Evolutionary conservation across 2,888 invertebrate genomes (phyloP).

Genomic region (Leptarthrus brevirostris): DNA sequence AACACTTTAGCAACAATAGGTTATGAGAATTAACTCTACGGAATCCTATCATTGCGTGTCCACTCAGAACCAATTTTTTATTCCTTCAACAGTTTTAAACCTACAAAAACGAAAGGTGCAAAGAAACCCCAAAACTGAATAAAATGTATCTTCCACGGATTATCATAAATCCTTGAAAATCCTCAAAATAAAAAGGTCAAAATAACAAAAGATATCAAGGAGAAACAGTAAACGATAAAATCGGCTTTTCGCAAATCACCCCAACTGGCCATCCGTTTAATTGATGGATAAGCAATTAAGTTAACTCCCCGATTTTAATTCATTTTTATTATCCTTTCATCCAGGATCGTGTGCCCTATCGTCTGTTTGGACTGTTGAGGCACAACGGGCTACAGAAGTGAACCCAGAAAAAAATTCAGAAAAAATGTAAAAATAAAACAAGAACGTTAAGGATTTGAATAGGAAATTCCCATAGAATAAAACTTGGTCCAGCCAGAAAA

Average conservation of each 20-base stretch:
- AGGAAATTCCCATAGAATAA: conserved; percentile 10
- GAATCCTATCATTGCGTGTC: too few relatives aligned
- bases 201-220: not conserved
- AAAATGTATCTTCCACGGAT: too few relatives aligned
- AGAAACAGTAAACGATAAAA: conserved; percentile 8
- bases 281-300: conserved; percentile 54
- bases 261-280: conserved; percentile 47
- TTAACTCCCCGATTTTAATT: conserved; percentile 51
- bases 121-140: too few relatives aligned
- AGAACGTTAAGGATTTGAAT: too few relatives aligned
- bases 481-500: not conserved
- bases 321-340: conserved; percentile 47
- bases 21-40: too few relatives aligned
- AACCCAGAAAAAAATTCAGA: conserved; percentile 6
- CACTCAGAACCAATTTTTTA: too few relatives aligned
- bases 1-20: too few relatives aligned
- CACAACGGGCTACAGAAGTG: not conserved
- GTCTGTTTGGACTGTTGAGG: not conserved
- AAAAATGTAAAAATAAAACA: too few relatives aligned
- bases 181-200: not conserved
- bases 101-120: too few relatives aligned
- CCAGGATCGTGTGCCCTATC: not conserved
- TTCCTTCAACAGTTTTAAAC: too few relatives aligned
- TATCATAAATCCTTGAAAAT: not conserved
- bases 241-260: conserved; percentile 5